These are phyloP conservation scores for Catharus ustulatus DNA, from an alignment of 2,797 vertebrate genomes.

Conservation along the genomic window DNA sequence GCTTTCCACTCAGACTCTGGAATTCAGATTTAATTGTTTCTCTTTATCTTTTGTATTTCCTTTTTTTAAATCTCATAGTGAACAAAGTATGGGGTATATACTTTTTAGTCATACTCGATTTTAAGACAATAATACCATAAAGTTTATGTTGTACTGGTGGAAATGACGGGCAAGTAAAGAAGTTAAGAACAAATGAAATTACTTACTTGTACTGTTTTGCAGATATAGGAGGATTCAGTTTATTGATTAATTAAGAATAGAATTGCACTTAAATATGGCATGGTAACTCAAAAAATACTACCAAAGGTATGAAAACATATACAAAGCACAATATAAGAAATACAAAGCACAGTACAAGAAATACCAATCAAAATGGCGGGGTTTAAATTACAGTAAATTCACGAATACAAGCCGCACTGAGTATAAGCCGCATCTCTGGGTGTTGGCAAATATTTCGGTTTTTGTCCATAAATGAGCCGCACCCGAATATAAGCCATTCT, in stretches of 20 bases:
- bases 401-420: too few species aligned
- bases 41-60: not conserved
- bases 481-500: too few species aligned
- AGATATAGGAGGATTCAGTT: not conserved
- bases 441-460: too few species aligned
- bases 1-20: not conserved
- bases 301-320: not conserved
- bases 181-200: not conserved
- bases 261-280: not conserved
- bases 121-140: not conserved
- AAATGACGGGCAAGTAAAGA: not conserved
- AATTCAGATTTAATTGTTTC: not conserved
- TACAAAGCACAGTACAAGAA: not conserved
- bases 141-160: not conserved
- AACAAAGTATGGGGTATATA: not conserved
- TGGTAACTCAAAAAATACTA: not conserved
- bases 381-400: too few species aligned
- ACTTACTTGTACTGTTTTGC: not conserved
- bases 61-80: not conserved
- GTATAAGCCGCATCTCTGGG: too few species aligned
- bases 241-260: not conserved
- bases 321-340: not conserved
- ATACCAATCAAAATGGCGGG: not conserved
- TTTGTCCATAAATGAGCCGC: too few species aligned
- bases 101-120: not conserved